Conservation (phyloP, 2,797 vertebrate species). For the Aldrovandia affinis region DNA sequence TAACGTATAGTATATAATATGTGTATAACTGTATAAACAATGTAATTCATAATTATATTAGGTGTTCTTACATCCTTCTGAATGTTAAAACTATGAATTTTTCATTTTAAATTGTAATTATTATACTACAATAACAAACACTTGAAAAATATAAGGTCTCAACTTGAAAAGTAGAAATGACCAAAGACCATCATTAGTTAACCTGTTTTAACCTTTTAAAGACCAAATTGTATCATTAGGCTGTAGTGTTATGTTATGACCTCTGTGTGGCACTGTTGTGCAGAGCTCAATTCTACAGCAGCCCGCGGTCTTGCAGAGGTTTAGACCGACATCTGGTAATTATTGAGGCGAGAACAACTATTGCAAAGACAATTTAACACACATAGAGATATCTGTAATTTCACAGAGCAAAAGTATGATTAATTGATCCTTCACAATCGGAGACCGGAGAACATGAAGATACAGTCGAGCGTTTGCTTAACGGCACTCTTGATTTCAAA, state of each 20-base stretch:
- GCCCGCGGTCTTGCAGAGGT: too few species aligned
- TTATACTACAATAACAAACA: too few species aligned
- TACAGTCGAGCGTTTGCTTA: neutral
- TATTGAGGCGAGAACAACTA: neutral
- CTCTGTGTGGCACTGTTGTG: slow-evolving; percentile 36
- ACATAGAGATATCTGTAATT: neutral
- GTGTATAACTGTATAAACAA: too few species aligned
- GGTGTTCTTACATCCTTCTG: too few species aligned
- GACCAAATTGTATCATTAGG: neutral
- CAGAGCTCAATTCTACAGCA: neutral
- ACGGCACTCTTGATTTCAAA: neutral
- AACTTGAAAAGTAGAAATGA: too few species aligned
- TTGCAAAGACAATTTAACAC: neutral
- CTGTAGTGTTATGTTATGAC: neutral
- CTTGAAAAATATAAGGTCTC: too few species aligned
- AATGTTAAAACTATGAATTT: too few species aligned
- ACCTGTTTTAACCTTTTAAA: neutral
- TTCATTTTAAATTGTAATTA: too few species aligned
- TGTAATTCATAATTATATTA: too few species aligned
- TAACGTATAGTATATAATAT: too few species aligned
- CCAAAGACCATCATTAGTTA: neutral
- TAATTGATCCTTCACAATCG: neutral
- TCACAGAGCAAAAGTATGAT: neutral
- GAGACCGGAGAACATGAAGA: neutral
- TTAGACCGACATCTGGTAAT: neutral